Percentiles rank a stretch among this genome's conserved stretches.
These are phyloP conservation scores for Periophthalmodon schlosseri DNA, from an alignment of 2,113 vertebrate species.

Conservation along the genomic window DNA sequence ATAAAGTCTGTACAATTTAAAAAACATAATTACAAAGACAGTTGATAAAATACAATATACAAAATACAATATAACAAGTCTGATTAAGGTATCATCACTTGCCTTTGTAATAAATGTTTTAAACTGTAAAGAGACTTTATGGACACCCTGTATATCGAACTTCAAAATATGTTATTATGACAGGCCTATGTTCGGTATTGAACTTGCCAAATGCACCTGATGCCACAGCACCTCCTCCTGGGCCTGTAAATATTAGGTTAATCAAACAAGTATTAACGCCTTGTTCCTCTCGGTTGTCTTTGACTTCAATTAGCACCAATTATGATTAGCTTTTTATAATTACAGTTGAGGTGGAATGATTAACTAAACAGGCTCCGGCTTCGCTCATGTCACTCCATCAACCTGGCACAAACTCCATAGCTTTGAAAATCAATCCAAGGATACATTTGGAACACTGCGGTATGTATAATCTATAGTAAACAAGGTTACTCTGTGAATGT, in stretches of 20 bases:
- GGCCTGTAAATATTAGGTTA: conserved; percentile 75
- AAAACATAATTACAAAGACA: too few species aligned
- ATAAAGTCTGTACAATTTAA: too few species aligned
- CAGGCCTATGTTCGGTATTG: too few species aligned
- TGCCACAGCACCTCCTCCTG: not conserved
- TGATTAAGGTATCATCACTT: too few species aligned
- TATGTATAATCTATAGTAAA: not conserved
- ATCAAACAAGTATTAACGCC: conserved; percentile 68
- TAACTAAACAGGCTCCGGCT: conserved; percentile 31
- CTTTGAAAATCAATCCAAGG: conserved; percentile 11
- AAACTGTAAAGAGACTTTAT: too few species aligned
- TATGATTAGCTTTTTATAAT: conserved; percentile 61
- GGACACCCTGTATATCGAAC: too few species aligned
- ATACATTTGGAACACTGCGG: not conserved
- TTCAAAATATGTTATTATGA: too few species aligned
- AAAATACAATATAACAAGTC: too few species aligned
- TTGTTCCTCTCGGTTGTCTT: conserved; percentile 57
- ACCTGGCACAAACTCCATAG: conserved; percentile 5
- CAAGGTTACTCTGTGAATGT: not conserved
- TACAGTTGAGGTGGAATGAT: conserved; percentile 34
- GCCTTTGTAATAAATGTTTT: too few species aligned
- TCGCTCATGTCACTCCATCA: conserved; percentile 30
- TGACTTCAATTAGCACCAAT: conserved; percentile 71
- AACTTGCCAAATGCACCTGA: too few species aligned
- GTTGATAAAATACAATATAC: too few species aligned